phyloP scores from a whole-genome alignment of 2,113 vertebrate genomes.

The Hystrix brachyura region DNA sequence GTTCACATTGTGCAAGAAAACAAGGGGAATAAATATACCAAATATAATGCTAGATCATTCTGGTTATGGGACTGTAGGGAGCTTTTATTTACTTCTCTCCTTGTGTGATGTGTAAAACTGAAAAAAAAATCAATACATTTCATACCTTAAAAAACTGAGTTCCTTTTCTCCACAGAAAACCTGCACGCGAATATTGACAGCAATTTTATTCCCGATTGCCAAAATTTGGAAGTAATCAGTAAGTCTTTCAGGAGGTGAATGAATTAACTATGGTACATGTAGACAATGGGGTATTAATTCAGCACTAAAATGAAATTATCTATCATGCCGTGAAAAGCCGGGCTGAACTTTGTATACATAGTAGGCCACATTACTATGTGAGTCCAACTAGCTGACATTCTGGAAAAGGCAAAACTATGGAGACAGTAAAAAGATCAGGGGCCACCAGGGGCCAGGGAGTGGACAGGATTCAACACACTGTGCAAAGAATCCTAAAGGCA shows the following conservation, averaged over 20 bases:
- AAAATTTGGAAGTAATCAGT: neutral
- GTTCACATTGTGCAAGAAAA: neutral
- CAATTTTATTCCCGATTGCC: neutral
- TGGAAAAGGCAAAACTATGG: conserved; percentile 10
- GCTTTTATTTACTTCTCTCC: neutral
- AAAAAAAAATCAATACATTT: neutral
- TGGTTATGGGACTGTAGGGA: neutral
- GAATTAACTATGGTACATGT: neutral
- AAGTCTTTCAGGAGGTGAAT: neutral
- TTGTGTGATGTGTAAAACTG: neutral
- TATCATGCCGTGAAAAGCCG: neutral
- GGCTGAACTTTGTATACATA: neutral
- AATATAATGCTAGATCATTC: neutral
- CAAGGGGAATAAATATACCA: neutral
- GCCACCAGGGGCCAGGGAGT: fast-evolving
- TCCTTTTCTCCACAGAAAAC: neutral
- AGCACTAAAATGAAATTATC: neutral
- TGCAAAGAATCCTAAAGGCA: neutral
- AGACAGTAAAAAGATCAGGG: neutral
- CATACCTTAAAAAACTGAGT: neutral
- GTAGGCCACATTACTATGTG: neutral
- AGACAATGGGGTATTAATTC: neutral
- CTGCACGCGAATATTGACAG: neutral
- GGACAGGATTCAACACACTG: neutral
- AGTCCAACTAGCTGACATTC: neutral